Base-by-base conservation (phyloP, 2,888 invertebrate species). In the Thecocarcelia acutangulata region DNA sequence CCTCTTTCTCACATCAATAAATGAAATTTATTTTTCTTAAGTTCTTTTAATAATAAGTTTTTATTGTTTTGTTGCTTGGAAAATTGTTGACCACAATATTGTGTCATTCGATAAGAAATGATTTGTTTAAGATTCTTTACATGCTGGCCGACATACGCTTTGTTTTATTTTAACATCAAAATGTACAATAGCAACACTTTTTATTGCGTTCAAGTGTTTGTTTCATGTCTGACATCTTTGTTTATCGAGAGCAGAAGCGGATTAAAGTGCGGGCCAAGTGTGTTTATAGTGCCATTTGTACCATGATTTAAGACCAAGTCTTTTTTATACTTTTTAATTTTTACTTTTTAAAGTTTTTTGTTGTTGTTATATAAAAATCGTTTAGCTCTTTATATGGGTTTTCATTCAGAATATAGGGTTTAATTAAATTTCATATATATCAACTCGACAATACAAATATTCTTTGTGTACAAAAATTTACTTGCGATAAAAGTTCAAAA, bases 91-190 rank as follows among this genome's bases (percentile, higher is more conserved):
- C 44, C 50, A 72, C 33, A 78, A 78, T 72, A 72, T 72, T 72
- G 72, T 78, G 72, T 78, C 77, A 78, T 70, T 44, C 21, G 33
- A 50, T 78, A 64, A 17, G 42, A 58, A 50, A 50, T 15, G 4
- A 54, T 37, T 5, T 42, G 21, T 21, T 50, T 9, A 37, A 37
- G 42, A 24, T 28, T 61, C 12, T 24, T 15, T n/a, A n/a, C n/a
- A n/a, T n/a, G 44, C 11, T 13, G 1, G n/a, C 21, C 59, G 59
- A 21, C 59, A 17, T 28, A 66, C 1, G 28, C 28, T 40, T 40
- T 8, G 33, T 33, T 15, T 24, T 48, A 11, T 11, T 12, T 13
- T 12, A 17, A 50, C 40, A 66, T 28, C 28, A 54, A 12, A 4
- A 11, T 54, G 28, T 48, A 3, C 15, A 50, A 46, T 15, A 46